These are phyloP conservation scores for Pyrrhia umbra DNA, from an alignment of 2,888 invertebrate genomes.

Conservation along the genomic window DNA sequence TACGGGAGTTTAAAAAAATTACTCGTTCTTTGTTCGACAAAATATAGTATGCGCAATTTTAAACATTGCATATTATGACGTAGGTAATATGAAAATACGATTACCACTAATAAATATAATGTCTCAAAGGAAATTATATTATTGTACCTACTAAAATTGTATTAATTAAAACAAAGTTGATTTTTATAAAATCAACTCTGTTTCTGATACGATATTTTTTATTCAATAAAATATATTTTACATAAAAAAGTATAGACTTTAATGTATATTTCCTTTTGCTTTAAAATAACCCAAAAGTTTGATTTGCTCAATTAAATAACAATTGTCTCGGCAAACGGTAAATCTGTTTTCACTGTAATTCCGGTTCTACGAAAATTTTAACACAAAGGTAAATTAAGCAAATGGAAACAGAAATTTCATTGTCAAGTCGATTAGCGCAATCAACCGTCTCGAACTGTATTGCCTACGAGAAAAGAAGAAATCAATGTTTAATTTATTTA, in stretches of 20 bases:
- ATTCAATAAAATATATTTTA: neutral
- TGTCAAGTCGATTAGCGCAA: constrained; percentile 29
- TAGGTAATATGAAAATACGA: too few species aligned
- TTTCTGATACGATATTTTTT: too few species aligned
- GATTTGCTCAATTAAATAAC: constrained; percentile 25
- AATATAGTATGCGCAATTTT: too few species aligned
- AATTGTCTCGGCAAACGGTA: constrained; percentile 38
- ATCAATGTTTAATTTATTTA: neutral
- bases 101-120: too few species aligned
- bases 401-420: constrained; percentile 19
- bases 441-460: constrained; percentile 9
- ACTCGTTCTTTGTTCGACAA: too few species aligned
- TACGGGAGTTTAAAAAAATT: constrained; percentile 1
- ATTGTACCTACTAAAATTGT: too few species aligned
- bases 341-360: constrained; percentile 37
- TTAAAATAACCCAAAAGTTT: constrained; percentile 13
- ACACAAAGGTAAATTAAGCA: constrained; percentile 33
- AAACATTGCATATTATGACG: too few species aligned
- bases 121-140: too few species aligned
- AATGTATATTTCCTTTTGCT: constrained; percentile 1
- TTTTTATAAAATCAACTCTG: too few species aligned
- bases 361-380: constrained; percentile 26
- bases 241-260: neutral
- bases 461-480: neutral
- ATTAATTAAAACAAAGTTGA: too few species aligned